Base-by-base conservation (phyloP, 2,888 invertebrate genomes). In the Sinelater perroti region DNA sequence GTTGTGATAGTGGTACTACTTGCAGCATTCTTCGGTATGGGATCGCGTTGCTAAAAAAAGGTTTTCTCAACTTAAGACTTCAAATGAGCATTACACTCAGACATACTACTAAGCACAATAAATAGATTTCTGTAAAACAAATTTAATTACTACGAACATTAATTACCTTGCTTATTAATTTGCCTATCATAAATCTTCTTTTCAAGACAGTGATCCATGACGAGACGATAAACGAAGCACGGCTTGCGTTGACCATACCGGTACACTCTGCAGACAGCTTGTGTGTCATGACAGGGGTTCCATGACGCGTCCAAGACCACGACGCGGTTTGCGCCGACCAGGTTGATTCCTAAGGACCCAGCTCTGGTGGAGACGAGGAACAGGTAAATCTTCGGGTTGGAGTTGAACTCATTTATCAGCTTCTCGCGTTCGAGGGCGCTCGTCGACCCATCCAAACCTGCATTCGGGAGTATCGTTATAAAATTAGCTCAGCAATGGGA, bases 241-340 rank as follows among this genome's bases (percentile, higher is more conserved):
- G 90, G 91, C 72, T 96, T 97, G 70, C 86, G 85, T 78, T 99
- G 98, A 0, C 98, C 98, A 73, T 97, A 97, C 70, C 91, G 85
- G 75, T 95, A 95, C 30, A 98, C 96, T 66, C 98, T 83, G 76
- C 98, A 98, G 8, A 99, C 97, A 20, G 98, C 98, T 81, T 95
- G 95, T 0, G 95, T 94, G 74, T 97, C 97, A 72, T 99, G 98
- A 74, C 98, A 98, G 1, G 98, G 98, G 81, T 99, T 99, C 97
- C 98, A 99, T 28, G 95, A 96, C 8, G 98, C 97, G 77, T 99
- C 99, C 72, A 98, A 91, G 42, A 99, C 96, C 31, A 97, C 91
- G 3, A 98, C 98, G 21, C 99, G 85, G 79, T 97, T 98, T 0
- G 99, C 99, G 10, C 97, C 97, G 13, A 97, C 93, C 61, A 99